These are phyloP conservation scores for Danio choprae DNA, from an alignment of 2,797 vertebrate genomes.

Conservation along the genomic window DNA sequence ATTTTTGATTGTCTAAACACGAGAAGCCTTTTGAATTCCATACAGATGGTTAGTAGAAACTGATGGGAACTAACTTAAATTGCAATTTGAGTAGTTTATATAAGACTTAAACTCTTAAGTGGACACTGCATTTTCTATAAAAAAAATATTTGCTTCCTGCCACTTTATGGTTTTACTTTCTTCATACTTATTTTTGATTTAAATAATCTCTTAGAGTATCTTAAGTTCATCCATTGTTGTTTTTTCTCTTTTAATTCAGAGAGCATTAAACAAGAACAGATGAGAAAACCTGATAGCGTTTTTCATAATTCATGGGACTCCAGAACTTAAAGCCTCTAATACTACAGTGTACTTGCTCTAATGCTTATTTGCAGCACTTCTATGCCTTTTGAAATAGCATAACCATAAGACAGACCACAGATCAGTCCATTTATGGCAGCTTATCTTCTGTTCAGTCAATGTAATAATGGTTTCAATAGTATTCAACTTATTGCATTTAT, in stretches of 20 bases:
- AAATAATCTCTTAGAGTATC: neutral
- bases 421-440: neutral
- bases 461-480: neutral
- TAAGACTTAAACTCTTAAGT: neutral
- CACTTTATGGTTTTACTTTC: constrained; percentile 7
- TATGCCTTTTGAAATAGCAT: neutral
- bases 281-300: neutral
- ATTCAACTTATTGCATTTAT: neutral
- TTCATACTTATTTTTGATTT: neutral
- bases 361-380: neutral
- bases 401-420: neutral
- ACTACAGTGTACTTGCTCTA: neutral
- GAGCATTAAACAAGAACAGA: constrained; percentile 1
- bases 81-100: neutral
- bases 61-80: neutral
- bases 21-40: neutral
- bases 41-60: neutral
- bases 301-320: neutral
- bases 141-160: neutral
- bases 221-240: neutral
- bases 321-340: neutral
- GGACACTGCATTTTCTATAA: neutral
- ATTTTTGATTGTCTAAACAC: neutral
- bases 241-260: neutral
- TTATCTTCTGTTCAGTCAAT: neutral